Percentiles rank a stretch among this genome's conserved stretches.
Evolutionary conservation across 1,140 invertebrate species (phyloP).

Genomic region (Philotrypesis tridentata): DNA sequence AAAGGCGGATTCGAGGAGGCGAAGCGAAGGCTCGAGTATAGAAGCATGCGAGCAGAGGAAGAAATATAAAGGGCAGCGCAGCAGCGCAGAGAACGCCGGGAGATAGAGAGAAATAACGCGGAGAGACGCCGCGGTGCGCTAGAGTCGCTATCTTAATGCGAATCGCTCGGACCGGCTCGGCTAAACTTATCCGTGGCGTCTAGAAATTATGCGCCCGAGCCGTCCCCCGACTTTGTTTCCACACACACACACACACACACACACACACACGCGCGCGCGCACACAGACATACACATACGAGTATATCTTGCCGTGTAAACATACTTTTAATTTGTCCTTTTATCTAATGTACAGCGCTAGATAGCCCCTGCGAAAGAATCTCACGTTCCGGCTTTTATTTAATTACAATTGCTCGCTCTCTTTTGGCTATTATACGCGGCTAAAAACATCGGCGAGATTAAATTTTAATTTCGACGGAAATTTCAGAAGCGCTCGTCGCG

Average conservation of each 20-base stretch:
- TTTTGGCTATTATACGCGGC: too few relatives aligned
- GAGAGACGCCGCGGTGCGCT: constrained; percentile 8
- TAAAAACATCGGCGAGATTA: neutral
- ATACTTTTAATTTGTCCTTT: constrained; percentile 44
- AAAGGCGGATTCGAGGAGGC: neutral
- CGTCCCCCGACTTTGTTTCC: neutral
- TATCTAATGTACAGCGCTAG: constrained; percentile 21
- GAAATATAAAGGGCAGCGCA: neutral
- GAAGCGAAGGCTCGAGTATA: neutral
- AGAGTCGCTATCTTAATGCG: constrained; percentile 44
- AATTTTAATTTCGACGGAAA: neutral
- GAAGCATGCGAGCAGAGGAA: neutral
- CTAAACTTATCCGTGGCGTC: constrained; percentile 39
- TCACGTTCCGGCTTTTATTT: constrained; percentile 8
- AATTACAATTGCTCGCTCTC: neutral
- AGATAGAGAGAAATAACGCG: neutral
- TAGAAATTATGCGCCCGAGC: constrained; percentile 39
- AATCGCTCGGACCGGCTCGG: constrained; percentile 38
- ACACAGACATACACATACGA: too few relatives aligned
- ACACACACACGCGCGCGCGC: too few relatives aligned
- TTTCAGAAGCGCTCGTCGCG: neutral
- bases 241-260: neutral
- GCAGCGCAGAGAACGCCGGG: too few relatives aligned
- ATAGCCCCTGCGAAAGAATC: neutral
- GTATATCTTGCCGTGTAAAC: constrained; percentile 34